Conservation (phyloP, 2,888 invertebrate genomes). For the Mythimna loreyi region DNA sequence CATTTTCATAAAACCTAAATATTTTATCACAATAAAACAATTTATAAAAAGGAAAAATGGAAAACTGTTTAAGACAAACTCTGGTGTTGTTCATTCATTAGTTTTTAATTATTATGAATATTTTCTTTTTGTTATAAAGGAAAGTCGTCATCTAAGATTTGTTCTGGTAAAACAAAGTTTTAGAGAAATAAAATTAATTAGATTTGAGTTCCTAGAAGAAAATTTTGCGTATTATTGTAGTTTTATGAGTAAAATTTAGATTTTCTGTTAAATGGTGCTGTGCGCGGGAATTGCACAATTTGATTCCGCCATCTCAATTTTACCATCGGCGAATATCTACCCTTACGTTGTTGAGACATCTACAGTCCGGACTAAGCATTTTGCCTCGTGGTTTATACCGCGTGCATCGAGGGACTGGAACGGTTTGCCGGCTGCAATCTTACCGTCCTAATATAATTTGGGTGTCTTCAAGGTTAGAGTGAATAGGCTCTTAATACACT, state of each 20-base stretch:
- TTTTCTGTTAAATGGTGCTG: neutral
- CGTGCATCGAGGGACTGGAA: no score
- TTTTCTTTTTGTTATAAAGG: slow-evolving; percentile 4
- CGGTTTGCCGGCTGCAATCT: no score
- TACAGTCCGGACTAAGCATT: no score
- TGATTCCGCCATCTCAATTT: no score
- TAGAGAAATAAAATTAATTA: slow-evolving; percentile 27
- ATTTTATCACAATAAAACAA: neutral
- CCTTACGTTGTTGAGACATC: no score
- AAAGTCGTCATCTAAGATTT: neutral
- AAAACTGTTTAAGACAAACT: neutral
- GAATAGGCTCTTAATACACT: no score
- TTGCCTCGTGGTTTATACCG: no score
- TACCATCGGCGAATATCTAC: no score
- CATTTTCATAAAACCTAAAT: neutral
- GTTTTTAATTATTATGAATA: slow-evolving; percentile 9
- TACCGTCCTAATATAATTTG: no score
- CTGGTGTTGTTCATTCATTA: slow-evolving; percentile 20
- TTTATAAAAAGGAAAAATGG: neutral
- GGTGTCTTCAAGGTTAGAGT: no score
- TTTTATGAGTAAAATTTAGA: neutral
- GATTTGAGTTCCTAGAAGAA: neutral
- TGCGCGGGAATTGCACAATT: no score
- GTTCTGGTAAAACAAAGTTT: slow-evolving; percentile 14
- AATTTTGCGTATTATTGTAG: slow-evolving; percentile 4